Evolutionary conservation across 2,888 invertebrate species (phyloP).

Genomic region (Endomychus coccineus): DNA sequence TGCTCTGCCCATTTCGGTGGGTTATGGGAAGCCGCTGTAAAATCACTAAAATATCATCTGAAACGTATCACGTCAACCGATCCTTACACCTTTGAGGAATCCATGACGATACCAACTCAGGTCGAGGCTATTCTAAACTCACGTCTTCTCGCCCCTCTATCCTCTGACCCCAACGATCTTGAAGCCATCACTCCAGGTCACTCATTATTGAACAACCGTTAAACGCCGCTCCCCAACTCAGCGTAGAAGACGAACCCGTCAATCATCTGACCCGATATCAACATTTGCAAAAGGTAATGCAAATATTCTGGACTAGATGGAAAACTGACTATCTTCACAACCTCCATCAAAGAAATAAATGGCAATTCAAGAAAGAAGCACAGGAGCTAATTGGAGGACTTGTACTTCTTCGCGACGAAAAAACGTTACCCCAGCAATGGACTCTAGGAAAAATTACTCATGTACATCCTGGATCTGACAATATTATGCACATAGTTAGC

Average conservation of each 20-base stretch:
- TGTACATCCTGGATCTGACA: neutral
- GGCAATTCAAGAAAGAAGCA: constrained; percentile 2
- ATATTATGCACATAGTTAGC: no score
- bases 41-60: neutral
- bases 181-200: neutral
- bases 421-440: neutral
- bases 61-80: neutral
- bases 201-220: neutral
- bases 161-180: neutral
- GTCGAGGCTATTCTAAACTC: constrained; percentile 1
- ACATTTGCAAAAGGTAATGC: neutral
- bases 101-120: neutral
- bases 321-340: neutral
- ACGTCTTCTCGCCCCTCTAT: neutral
- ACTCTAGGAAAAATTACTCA: neutral
- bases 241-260: neutral
- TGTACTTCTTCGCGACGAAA: constrained; percentile 1
- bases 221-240: neutral
- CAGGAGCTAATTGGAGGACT: neutral
- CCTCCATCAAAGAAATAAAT: constrained; percentile 5
- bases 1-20: constrained; percentile 4
- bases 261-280: neutral
- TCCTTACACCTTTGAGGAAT: neutral
- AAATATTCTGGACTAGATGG: constrained; percentile 5
- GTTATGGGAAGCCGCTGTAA: neutral